Percentiles rank a stretch among this genome's conserved stretches.
These are phyloP conservation scores for Hydriomena furcata DNA, from an alignment of 2,888 invertebrate genomes.

Conservation along the genomic window DNA sequence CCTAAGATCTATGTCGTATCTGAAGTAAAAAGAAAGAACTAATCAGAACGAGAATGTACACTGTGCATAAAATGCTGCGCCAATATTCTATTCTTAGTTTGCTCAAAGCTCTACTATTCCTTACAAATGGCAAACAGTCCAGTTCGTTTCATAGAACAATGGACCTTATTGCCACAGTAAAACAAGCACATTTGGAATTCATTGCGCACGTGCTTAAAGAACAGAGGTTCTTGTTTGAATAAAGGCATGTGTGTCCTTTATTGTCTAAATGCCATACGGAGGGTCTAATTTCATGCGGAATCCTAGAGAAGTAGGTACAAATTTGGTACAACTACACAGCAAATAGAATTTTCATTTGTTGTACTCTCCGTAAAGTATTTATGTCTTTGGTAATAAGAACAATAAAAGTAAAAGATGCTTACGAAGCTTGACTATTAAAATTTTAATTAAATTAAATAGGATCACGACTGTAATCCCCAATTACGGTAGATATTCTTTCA, in stretches of 20 bases:
- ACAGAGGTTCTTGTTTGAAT: slow-evolving; percentile 19
- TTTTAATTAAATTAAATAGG: too few species aligned
- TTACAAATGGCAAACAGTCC: slow-evolving; percentile 9
- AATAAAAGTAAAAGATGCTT: too few species aligned
- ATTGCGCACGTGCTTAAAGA: slow-evolving; percentile 15
- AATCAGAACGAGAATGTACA: too few species aligned
- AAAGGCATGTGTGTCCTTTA: slow-evolving; percentile 15
- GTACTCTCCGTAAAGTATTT: too few species aligned
- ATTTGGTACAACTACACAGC: too few species aligned
- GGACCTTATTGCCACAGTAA: slow-evolving; percentile 21
- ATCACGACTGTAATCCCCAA: too few species aligned
- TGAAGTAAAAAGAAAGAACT: too few species aligned
- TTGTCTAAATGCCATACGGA: slow-evolving; percentile 1
- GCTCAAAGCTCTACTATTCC: slow-evolving; percentile 4
- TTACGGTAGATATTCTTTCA: too few species aligned
- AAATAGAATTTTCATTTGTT: too few species aligned
- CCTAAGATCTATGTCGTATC: too few species aligned
- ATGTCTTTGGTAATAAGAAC: too few species aligned
- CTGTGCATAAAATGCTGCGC: not conserved
- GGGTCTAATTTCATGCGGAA: slow-evolving; percentile 10
- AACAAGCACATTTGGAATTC: slow-evolving; percentile 23
- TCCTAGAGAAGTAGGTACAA: not conserved
- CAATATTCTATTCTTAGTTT: slow-evolving; percentile 6
- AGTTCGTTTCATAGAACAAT: slow-evolving; percentile 23
- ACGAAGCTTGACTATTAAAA: too few species aligned